phyloP scores from a whole-genome alignment of 2,113 vertebrate genomes.

The Ibidorhyncha struthersii region DNA sequence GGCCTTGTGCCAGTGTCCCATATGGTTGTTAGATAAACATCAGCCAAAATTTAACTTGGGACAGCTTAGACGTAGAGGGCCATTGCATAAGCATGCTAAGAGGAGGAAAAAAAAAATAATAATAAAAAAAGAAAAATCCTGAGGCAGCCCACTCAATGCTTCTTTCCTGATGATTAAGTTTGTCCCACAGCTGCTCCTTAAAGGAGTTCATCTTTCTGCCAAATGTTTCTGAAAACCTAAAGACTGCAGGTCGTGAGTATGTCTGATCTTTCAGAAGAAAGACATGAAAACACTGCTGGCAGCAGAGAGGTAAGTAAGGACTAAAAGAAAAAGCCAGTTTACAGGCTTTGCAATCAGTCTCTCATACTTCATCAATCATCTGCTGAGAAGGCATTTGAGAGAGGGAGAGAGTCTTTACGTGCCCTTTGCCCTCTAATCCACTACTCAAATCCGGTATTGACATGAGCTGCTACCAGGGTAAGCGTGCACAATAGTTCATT shows the following conservation, averaged over 20 bases:
- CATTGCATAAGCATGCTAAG: neutral
- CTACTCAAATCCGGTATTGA: neutral
- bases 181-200: neutral
- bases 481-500: neutral
- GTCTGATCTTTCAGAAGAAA: neutral
- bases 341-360: neutral
- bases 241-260: neutral
- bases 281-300: neutral
- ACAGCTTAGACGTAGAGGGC: neutral
- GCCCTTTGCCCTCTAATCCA: neutral
- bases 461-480: neutral
- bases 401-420: neutral
- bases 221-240: neutral
- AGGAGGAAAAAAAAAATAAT: neutral
- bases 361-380: constrained; percentile 22
- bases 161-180: neutral
- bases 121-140: neutral
- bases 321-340: neutral
- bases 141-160: neutral
- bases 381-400: neutral
- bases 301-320: neutral
- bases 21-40: neutral
- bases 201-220: neutral
- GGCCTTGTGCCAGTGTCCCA: neutral
- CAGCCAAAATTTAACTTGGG: neutral